Conservation (phyloP, 2,888 invertebrate genomes). For the Coelinius sp. region DNA sequence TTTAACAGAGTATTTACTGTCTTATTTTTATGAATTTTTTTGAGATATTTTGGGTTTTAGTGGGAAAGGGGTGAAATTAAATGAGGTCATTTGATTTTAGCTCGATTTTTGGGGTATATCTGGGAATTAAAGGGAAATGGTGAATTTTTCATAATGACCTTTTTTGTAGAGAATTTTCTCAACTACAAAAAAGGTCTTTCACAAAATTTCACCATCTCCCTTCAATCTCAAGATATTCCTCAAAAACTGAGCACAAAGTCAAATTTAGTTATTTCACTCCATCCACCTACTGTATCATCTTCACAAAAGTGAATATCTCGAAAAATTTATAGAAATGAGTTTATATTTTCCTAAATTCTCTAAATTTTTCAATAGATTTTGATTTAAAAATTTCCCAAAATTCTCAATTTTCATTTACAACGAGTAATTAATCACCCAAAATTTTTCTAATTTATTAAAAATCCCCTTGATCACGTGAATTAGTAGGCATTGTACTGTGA, state of each 20-base stretch:
- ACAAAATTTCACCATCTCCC: background rate
- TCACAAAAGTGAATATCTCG: background rate
- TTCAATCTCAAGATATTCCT: background rate
- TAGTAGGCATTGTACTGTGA: constrained; percentile 42
- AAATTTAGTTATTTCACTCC: too few relatives aligned
- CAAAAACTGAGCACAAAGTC: background rate
- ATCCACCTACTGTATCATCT: too few relatives aligned
- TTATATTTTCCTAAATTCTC: background rate
- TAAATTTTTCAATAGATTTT: background rate
- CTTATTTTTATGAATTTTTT: background rate
- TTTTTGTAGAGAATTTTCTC: too few relatives aligned
- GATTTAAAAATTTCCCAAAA: constrained; percentile 6
- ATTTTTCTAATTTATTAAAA: constrained; percentile 21
- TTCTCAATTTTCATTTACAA: constrained; percentile 13
- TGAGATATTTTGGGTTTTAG: background rate
- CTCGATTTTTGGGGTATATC: too few relatives aligned
- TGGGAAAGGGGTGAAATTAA: too few relatives aligned
- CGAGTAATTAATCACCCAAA: constrained; percentile 21
- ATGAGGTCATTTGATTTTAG: too few relatives aligned
- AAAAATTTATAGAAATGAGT: background rate
- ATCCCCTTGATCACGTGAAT: constrained; percentile 7
- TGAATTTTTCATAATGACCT: too few relatives aligned
- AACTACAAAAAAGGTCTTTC: too few relatives aligned
- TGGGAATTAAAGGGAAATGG: too few relatives aligned
- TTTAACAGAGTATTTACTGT: too few relatives aligned